Evolutionary conservation across 2,113 vertebrate genomes (phyloP), one percentile per base, ranked within the genome.

Genomic region (Chamaea fasciata): DNA sequence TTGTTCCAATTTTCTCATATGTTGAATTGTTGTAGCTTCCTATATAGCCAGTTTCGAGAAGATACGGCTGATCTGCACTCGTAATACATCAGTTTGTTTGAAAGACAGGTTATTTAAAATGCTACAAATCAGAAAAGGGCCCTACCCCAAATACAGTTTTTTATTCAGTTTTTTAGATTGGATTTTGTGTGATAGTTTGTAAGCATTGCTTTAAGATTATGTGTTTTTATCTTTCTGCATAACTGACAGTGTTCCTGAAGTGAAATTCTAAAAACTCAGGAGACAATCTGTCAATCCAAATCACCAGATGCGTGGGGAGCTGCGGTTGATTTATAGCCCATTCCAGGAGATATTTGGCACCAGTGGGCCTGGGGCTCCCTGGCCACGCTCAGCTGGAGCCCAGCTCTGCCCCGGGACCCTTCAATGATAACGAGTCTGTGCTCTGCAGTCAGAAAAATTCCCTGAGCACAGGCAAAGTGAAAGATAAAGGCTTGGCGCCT

Each of bases 381-480:
- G 75, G 27, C 52, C 62, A 3, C 1, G 2, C 50, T 46, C 35
- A 33, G 78, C 68, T 17, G 41, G 47, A 78, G 77, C 6, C 6
- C 68, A 44, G 56, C 88, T 56, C 88, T 90, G 10, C 83, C 68
- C 53, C 1, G 2, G 53, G 60, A 22, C 41, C 6, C 24, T 17
- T 4, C 1, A 1, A 4, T 15, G 37, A 11, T 44, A 17, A 81
- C 1, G 3, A 56, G 11, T 4, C 50, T 12, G 76, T 20, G 55
- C n/a, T 56, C 67, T 67, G 56, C 10, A 37, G 37, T 1, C 35
- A 39, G 11, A 41, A 52, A 65, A 49, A 35, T 16, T 27, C 86
- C 41, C 67, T 49, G n/a, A 22, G 49, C 47, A 81, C 21, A 35
- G 74, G 50, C 28, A 44, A 19, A 77, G 50, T 0, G 4, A 39